Percentiles rank a stretch among this genome's conserved stretches.
Evolutionary conservation across 1,140 invertebrate genomes (phyloP).

Genomic region (Atta texana): DNA sequence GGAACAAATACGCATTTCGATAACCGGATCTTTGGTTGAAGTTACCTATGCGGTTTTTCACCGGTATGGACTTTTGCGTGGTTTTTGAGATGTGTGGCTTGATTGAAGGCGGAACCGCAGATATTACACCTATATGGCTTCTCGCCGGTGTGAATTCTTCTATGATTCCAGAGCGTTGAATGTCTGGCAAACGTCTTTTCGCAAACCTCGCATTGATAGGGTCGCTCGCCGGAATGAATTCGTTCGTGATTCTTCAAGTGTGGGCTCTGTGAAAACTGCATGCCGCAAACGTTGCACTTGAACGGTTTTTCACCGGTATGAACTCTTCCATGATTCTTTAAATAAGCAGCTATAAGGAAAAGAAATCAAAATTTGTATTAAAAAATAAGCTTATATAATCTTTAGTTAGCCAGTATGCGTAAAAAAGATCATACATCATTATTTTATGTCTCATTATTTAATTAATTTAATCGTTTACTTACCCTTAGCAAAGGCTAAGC

Average conservation of each 20-base stretch:
- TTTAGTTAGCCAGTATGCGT: not conserved
- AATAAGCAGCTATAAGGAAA: conserved; percentile 89
- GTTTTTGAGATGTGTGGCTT: conserved; percentile 95
- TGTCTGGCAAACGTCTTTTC: conserved; percentile 95
- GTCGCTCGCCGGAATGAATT: conserved; percentile 95
- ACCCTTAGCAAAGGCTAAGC: conserved; percentile 95
- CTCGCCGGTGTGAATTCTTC: conserved; percentile 97
- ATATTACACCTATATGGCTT: conserved; percentile 95
- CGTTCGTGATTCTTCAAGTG: conserved; percentile 97
- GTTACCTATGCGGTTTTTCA: conserved; percentile 85
- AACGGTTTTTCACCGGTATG: conserved; percentile 95
- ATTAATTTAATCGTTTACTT: conserved; percentile 64
- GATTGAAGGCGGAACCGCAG: conserved; percentile 94
- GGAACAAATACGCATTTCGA: not conserved
- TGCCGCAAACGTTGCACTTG: conserved; percentile 94
- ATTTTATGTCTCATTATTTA: not conserved
- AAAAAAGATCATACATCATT: not conserved
- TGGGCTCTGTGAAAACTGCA: conserved; percentile 95
- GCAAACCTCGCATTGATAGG: conserved; percentile 96
- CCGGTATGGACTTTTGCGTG: conserved; percentile 94
- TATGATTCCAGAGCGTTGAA: conserved; percentile 96
- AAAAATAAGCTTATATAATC: not conserved
- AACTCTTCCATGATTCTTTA: conserved; percentile 96
- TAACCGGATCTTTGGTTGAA: not conserved
- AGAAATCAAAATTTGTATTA: conserved; percentile 20